phyloP scores from a whole-genome alignment of 2,113 vertebrate species.

The Semicossyphus pulcher region DNA sequence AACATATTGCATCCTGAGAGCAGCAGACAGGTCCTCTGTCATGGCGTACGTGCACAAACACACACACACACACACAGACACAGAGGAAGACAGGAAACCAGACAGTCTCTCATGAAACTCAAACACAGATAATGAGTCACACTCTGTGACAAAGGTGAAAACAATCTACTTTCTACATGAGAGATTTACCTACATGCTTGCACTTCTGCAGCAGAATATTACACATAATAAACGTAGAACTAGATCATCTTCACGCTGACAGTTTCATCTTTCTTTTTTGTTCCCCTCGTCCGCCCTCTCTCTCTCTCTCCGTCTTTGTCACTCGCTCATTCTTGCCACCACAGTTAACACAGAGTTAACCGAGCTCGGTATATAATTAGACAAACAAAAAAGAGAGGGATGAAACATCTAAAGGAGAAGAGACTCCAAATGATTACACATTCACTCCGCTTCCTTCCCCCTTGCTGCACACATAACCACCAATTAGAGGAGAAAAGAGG shows the following conservation, averaged over 20 bases:
- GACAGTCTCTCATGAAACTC: constrained; percentile 48
- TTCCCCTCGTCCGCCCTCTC: constrained; percentile 43
- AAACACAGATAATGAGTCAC: constrained; percentile 58
- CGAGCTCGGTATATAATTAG: constrained; percentile 82
- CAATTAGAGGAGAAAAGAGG: constrained; percentile 83
- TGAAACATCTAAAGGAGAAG: constrained; percentile 82
- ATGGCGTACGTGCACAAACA: constrained; percentile 6
- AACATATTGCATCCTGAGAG: constrained; percentile 66
- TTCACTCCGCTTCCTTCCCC: constrained; percentile 84
- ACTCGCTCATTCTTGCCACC: constrained; percentile 42
- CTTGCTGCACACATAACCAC: constrained; percentile 82
- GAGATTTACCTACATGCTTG: constrained; percentile 12
- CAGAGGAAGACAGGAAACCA: constrained; percentile 21
- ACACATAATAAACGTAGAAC: constrained; percentile 21
- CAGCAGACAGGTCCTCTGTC: constrained; percentile 68
- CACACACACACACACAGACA: constrained; percentile 22
- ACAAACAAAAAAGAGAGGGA: constrained; percentile 83
- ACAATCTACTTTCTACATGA: constrained; percentile 34
- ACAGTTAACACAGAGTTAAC: constrained; percentile 71
- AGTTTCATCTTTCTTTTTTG: constrained; percentile 39
- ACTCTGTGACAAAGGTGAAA: constrained; percentile 40
- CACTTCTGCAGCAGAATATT: constrained; percentile 22
- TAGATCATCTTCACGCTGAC: constrained; percentile 22
- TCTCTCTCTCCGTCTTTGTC: too few relatives aligned
- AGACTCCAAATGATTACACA: constrained; percentile 87